These are phyloP conservation scores for Gila orcuttii DNA, from an alignment of 2,113 vertebrate species.

Conservation along the genomic window DNA sequence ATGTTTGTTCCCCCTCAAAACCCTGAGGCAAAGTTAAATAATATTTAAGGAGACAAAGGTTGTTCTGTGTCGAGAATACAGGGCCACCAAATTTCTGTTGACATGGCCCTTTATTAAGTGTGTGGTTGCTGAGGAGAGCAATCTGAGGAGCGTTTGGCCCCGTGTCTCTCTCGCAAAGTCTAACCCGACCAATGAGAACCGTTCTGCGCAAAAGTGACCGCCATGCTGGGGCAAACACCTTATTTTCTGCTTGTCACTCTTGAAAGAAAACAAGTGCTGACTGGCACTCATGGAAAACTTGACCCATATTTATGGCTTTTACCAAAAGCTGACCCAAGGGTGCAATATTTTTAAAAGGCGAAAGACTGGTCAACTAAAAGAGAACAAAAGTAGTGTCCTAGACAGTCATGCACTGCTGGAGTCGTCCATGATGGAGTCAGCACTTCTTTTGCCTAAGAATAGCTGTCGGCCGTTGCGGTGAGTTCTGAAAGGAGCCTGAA, in stretches of 20 bases:
- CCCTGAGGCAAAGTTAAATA: slow-evolving; percentile 65
- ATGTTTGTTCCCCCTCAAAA: slow-evolving; percentile 65
- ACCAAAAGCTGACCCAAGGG: slow-evolving; percentile 34
- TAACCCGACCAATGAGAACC: slow-evolving; percentile 62
- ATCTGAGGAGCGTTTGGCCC: slow-evolving; percentile 70
- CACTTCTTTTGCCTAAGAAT: slow-evolving; percentile 50
- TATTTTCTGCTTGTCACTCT: slow-evolving; percentile 51
- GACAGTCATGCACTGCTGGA: slow-evolving; percentile 41
- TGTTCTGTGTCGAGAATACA: slow-evolving; percentile 66
- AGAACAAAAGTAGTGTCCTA: slow-evolving; percentile 35
- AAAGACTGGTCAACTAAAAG: slow-evolving; percentile 26
- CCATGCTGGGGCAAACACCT: slow-evolving; percentile 40
- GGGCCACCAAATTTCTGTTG: slow-evolving; percentile 72
- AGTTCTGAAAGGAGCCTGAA: slow-evolving; percentile 49
- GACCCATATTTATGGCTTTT: slow-evolving; percentile 20
- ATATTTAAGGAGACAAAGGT: slow-evolving; percentile 70
- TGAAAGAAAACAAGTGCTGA: slow-evolving; percentile 47
- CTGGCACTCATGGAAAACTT: slow-evolving; percentile 44
- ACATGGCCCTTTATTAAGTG: slow-evolving; percentile 76
- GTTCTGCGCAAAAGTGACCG: slow-evolving; percentile 37
- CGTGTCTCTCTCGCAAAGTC: slow-evolving; percentile 64
- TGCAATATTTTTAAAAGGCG: slow-evolving; percentile 52
- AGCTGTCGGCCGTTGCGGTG: slow-evolving; percentile 39
- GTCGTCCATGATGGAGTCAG: slow-evolving; percentile 39
- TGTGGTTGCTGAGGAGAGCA: slow-evolving; percentile 75